These are phyloP conservation scores for Morpho deidamia DNA, from an alignment of 2,888 invertebrate species.

Conservation along the genomic window DNA sequence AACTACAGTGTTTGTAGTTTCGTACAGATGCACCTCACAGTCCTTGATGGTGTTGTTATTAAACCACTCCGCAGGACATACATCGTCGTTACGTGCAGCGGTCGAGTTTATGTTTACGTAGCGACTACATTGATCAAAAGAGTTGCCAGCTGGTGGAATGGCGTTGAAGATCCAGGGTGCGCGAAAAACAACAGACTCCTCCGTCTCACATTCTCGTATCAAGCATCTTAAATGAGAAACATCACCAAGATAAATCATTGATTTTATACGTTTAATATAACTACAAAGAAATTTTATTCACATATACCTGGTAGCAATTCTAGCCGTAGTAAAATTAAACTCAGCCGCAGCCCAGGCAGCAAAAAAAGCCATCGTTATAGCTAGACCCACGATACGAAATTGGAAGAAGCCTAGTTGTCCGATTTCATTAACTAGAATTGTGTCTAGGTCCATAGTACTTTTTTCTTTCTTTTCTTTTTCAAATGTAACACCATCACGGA, in stretches of 20 bases:
- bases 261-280: not conserved
- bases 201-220: slow-evolving; percentile 47
- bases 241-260: not conserved
- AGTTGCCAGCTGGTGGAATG: slow-evolving; percentile 46
- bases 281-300: not conserved
- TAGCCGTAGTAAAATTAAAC: slow-evolving; percentile 37
- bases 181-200: slow-evolving; percentile 37
- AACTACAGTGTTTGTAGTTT: slow-evolving; percentile 49
- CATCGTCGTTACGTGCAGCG: slow-evolving; percentile 2
- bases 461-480: not conserved
- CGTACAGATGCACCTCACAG: slow-evolving; percentile 49
- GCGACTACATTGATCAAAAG: slow-evolving; percentile 63
- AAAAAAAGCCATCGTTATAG: slow-evolving; percentile 28
- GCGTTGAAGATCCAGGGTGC: slow-evolving; percentile 66
- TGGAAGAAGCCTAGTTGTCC: slow-evolving; percentile 41
- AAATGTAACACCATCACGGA: not conserved
- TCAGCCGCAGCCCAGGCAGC: slow-evolving; percentile 30
- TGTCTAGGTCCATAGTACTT: slow-evolving; percentile 33
- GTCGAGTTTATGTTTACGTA: slow-evolving; percentile 34
- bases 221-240: slow-evolving; percentile 36
- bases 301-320: slow-evolving; percentile 36
- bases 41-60: slow-evolving; percentile 28
- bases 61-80: slow-evolving; percentile 48
- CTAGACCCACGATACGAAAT: slow-evolving; percentile 26
- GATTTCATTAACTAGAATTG: slow-evolving; percentile 34